phyloP scores from a whole-genome alignment of 1,140 invertebrate species.

The Polyergus mexicanus region DNA sequence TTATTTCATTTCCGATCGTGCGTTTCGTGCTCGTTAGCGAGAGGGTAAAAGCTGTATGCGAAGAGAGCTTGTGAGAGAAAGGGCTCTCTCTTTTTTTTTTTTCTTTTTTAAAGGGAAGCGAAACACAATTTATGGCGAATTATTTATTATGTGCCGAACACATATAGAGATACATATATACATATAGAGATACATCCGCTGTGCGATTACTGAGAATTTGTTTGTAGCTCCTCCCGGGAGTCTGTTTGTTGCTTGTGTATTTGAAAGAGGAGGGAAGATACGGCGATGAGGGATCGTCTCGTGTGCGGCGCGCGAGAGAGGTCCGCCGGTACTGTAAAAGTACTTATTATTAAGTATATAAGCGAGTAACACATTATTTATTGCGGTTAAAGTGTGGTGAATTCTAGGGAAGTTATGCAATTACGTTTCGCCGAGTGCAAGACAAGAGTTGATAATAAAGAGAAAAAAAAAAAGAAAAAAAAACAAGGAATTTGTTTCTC shows the following conservation, averaged over 20 bases:
- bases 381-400: constrained; percentile 76
- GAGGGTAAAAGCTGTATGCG: not conserved
- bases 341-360: constrained; percentile 71
- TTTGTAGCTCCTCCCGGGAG: constrained; percentile 35
- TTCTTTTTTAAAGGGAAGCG: not conserved
- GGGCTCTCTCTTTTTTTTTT: not conserved
- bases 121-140: not conserved
- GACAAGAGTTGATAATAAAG: constrained; percentile 54
- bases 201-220: constrained; percentile 51
- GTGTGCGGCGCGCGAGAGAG: constrained; percentile 24
- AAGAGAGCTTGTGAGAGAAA: not conserved
- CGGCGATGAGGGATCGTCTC: constrained; percentile 66
- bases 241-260: constrained; percentile 57
- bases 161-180: not conserved
- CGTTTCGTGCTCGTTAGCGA: not conserved
- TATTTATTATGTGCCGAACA: constrained; percentile 5
- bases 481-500: constrained; percentile 72
- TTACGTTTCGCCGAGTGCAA: constrained; percentile 71
- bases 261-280: constrained; percentile 37
- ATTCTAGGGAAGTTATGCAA: constrained; percentile 74
- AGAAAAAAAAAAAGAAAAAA: constrained; percentile 45
- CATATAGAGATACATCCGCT: not conserved
- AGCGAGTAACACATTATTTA: constrained; percentile 74
- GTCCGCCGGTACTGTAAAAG: constrained; percentile 51
- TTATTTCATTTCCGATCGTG: constrained; percentile 54